These are phyloP conservation scores for Drosophila punjabiensis DNA, from an alignment of 1,140 invertebrate genomes.

Conservation along the genomic window DNA sequence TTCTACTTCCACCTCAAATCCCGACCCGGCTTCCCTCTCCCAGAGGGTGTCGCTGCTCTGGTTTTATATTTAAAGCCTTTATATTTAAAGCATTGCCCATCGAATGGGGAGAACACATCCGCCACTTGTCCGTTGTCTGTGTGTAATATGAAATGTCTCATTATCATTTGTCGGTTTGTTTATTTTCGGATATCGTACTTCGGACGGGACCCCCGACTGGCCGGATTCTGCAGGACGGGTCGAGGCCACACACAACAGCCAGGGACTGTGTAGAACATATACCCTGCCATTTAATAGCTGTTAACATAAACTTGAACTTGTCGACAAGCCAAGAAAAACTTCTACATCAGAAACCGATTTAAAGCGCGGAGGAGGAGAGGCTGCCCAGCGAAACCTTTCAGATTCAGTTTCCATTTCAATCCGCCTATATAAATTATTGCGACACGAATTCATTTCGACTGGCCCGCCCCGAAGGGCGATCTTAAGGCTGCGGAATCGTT, in stretches of 20 bases:
- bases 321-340: slow-evolving; percentile 67
- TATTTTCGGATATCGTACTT: slow-evolving; percentile 28
- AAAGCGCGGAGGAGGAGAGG: slow-evolving; percentile 18
- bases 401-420: slow-evolving; percentile 67
- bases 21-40: not conserved
- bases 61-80: slow-evolving; percentile 69
- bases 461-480: slow-evolving; percentile 51
- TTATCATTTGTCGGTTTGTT: slow-evolving; percentile 76
- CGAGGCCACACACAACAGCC: slow-evolving; percentile 27
- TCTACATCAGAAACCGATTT: slow-evolving; percentile 78
- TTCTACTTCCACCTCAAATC: slow-evolving; percentile 50
- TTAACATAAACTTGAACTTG: slow-evolving; percentile 78
- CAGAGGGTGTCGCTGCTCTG: slow-evolving; percentile 30
- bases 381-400: slow-evolving; percentile 13
- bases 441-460: slow-evolving; percentile 67
- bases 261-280: slow-evolving; percentile 61
- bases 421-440: slow-evolving; percentile 76
- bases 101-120: slow-evolving; percentile 20
- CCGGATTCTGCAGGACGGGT: slow-evolving; percentile 27
- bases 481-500: slow-evolving; percentile 45
- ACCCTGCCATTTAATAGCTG: slow-evolving; percentile 74
- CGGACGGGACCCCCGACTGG: not conserved
- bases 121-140: slow-evolving; percentile 39
- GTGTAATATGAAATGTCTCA: slow-evolving; percentile 71
- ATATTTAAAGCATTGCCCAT: slow-evolving; percentile 68